Percentiles rank a stretch among this genome's conserved stretches.
phyloP scores from a whole-genome alignment of 2,888 invertebrate genomes.

The Xestia ashworthii region DNA sequence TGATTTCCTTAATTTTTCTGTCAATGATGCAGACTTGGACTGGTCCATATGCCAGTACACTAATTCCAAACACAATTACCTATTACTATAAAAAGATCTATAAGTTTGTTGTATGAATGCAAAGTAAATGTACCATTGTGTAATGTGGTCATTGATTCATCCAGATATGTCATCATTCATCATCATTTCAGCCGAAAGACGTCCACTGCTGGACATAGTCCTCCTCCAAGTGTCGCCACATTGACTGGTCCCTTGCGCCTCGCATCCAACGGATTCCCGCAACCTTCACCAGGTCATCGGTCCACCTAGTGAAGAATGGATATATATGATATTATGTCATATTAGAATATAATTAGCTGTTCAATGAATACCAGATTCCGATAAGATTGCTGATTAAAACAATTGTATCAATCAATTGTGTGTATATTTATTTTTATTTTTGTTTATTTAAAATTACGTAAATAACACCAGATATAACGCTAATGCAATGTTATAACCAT shows the following conservation, averaged over 20 bases:
- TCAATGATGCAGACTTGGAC: background rate
- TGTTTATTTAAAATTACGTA: too few relatives aligned
- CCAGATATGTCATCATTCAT: too few relatives aligned
- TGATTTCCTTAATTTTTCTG: background rate
- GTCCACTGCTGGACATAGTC: too few relatives aligned
- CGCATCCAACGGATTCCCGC: too few relatives aligned
- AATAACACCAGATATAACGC: too few relatives aligned
- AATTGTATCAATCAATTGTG: background rate
- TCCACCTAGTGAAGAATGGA: too few relatives aligned
- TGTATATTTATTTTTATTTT: background rate
- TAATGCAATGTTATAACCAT: too few relatives aligned
- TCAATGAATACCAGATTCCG: conserved; percentile 15
- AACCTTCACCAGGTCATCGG: too few relatives aligned
- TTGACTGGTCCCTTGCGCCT: too few relatives aligned
- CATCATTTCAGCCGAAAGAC: too few relatives aligned
- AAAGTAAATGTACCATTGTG: background rate
- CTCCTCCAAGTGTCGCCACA: too few relatives aligned
- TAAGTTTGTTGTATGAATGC: background rate
- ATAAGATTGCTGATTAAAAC: conserved; percentile 27
- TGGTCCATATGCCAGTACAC: background rate
- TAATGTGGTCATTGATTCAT: background rate
- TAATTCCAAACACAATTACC: background rate
- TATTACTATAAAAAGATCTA: background rate
- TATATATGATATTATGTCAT: too few relatives aligned
- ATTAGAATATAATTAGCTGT: conserved; percentile 29